Conservation (phyloP, 2,797 vertebrate species). For the Natrix natrix region DNA sequence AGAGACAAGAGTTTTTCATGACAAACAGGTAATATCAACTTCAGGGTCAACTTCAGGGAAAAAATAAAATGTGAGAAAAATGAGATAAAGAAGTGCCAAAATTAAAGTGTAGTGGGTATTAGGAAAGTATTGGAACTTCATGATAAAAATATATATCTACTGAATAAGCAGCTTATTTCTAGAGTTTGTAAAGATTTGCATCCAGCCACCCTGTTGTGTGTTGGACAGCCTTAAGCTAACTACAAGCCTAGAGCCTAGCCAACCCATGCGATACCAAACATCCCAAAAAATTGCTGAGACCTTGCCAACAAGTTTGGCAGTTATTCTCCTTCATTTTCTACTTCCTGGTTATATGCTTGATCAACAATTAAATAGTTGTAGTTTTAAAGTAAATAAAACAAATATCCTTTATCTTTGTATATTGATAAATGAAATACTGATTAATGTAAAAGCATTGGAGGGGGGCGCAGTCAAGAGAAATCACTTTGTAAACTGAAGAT, state of each 20-base stretch:
- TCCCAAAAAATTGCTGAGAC: not conserved
- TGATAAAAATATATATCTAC: not conserved
- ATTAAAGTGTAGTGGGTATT: not conserved
- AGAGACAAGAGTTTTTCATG: not conserved
- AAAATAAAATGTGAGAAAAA: not conserved
- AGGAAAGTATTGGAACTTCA: not conserved
- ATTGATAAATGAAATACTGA: not conserved
- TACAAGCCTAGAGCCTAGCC: not conserved
- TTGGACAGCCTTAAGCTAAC: not conserved
- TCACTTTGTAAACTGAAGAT: not conserved
- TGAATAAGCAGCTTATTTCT: not conserved
- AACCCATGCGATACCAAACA: not conserved
- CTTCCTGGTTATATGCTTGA: conserved; percentile 9
- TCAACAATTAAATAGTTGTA: conserved; percentile 39
- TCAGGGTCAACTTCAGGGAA: not conserved
- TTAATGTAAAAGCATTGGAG: conserved; percentile 2
- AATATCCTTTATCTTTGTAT: not conserved
- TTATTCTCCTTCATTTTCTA: not conserved
- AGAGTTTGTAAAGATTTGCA: not conserved
- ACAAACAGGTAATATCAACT: not conserved
- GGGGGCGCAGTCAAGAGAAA: not conserved
- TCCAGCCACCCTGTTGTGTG: not conserved
- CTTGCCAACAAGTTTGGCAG: not conserved
- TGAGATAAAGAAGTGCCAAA: not conserved
- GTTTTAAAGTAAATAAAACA: conserved; percentile 29